Conservation (phyloP, 2,113 vertebrate genomes). For the Epinephelus cyanopodus region DNA sequence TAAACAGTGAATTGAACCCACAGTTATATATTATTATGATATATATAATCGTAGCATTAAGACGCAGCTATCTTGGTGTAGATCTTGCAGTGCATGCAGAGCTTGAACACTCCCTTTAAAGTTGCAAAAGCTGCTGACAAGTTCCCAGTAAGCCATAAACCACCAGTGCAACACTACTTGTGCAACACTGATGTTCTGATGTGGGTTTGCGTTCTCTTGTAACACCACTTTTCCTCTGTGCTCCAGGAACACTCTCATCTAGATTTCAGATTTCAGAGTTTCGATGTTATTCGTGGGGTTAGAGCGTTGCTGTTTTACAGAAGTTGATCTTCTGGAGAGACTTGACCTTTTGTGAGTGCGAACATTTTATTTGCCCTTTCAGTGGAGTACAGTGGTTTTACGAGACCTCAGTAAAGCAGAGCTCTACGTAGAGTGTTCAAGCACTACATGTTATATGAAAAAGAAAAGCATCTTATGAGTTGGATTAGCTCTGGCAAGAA, state of each 20-base stretch:
- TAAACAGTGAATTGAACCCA: constrained; percentile 27
- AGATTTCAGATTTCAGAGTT: constrained; percentile 19
- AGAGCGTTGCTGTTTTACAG: constrained; percentile 41
- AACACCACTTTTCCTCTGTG: background rate
- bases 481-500: background rate
- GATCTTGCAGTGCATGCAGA: background rate
- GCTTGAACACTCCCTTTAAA: constrained; percentile 13
- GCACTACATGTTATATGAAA: background rate
- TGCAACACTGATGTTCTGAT: constrained; percentile 24
- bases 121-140: constrained; percentile 49
- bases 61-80: background rate
- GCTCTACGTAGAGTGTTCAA: background rate
- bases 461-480: constrained; percentile 1
- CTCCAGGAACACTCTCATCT: constrained; percentile 24
- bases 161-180: constrained; percentile 11
- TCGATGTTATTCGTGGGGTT: constrained; percentile 28
- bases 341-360: constrained; percentile 63
- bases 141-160: constrained; percentile 35
- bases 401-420: constrained; percentile 14
- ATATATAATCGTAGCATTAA: constrained; percentile 10
- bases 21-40: constrained; percentile 13
- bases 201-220: constrained; percentile 6
- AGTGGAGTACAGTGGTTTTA: constrained; percentile 37
- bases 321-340: constrained; percentile 45
- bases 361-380: constrained; percentile 72